Conservation (phyloP, 2,113 vertebrate species). For the Podarcis muralis region DNA sequence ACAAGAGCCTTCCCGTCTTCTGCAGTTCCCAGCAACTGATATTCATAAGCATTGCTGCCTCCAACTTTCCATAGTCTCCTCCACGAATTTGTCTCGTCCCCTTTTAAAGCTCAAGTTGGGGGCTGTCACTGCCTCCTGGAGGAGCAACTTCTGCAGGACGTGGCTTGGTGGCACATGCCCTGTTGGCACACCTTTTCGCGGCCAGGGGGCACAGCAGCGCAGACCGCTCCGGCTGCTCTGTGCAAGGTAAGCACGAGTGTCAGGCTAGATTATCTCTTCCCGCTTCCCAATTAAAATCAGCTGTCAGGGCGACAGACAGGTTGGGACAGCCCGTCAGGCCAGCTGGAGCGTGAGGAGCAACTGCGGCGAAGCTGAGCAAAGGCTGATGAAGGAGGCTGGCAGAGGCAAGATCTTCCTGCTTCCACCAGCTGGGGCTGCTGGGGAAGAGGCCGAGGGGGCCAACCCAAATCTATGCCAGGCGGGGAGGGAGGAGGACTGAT, state of each 20-base stretch:
- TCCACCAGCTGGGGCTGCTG: fast-evolving
- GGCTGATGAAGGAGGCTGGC: not conserved
- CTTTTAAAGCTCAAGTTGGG: too few relatives aligned
- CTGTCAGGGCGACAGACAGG: not conserved
- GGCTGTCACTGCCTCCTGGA: too few relatives aligned
- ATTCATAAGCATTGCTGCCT: too few relatives aligned
- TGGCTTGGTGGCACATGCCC: not conserved
- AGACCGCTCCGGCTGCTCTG: not conserved
- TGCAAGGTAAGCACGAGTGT: not conserved
- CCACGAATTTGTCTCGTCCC: too few relatives aligned
- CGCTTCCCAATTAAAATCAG: not conserved
- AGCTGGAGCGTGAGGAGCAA: not conserved
- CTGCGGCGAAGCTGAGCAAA: not conserved
- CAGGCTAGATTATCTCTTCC: not conserved
- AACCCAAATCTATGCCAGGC: not conserved
- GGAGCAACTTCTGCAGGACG: not conserved
- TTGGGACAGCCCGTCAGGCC: not conserved
- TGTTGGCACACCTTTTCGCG: not conserved
- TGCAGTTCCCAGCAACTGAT: too few relatives aligned
- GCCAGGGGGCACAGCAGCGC: not conserved
- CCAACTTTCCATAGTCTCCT: too few relatives aligned
- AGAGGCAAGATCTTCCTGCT: not conserved
- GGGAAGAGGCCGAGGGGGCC: not conserved
- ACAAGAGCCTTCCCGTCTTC: too few relatives aligned
- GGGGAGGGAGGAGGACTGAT: not conserved